A percentile compares a stretch with the other conserved stretches of the same genome.
phyloP scores from a whole-genome alignment of 2,797 vertebrate genomes.

The Epinephelus awoara region DNA sequence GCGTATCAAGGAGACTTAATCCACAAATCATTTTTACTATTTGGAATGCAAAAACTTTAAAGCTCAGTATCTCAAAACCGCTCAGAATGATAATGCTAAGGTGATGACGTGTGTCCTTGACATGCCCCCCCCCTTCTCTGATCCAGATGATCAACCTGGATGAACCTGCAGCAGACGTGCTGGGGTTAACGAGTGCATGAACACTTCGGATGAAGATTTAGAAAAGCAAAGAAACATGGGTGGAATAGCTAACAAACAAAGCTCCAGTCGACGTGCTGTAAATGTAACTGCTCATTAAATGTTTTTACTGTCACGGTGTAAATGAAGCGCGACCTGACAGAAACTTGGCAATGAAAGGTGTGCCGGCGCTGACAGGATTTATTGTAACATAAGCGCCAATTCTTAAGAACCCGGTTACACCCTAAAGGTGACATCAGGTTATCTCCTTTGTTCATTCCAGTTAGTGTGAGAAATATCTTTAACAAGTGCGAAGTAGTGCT shows the following conservation, averaged over 20 bases:
- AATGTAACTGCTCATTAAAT: background rate
- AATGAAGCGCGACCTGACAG: constrained; percentile 24
- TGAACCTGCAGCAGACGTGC: constrained; percentile 17
- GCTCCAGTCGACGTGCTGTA: constrained; percentile 8
- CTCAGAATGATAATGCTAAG: no score
- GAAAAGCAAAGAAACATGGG: constrained; percentile 6
- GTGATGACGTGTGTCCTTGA: no score
- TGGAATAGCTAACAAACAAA: constrained; percentile 13
- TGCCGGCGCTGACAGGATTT: background rate
- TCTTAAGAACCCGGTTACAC: constrained; percentile 34
- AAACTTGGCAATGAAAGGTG: constrained; percentile 44
- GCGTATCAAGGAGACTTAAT: no score
- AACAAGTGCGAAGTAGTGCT: background rate
- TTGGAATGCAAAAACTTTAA: no score
- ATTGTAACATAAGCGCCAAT: background rate
- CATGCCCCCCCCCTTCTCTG: no score
- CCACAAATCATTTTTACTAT: no score
- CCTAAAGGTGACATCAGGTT: constrained; percentile 45
- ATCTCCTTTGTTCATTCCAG: constrained; percentile 14
- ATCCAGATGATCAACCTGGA: background rate
- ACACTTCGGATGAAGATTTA: background rate
- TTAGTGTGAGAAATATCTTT: accelerated
- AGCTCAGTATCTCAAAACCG: no score
- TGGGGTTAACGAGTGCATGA: background rate
- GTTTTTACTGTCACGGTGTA: background rate